Percentiles rank a stretch among this genome's conserved stretches.
Evolutionary conservation across 2,888 invertebrate genomes (phyloP).

Genomic region (Margaritifera margaritifera): DNA sequence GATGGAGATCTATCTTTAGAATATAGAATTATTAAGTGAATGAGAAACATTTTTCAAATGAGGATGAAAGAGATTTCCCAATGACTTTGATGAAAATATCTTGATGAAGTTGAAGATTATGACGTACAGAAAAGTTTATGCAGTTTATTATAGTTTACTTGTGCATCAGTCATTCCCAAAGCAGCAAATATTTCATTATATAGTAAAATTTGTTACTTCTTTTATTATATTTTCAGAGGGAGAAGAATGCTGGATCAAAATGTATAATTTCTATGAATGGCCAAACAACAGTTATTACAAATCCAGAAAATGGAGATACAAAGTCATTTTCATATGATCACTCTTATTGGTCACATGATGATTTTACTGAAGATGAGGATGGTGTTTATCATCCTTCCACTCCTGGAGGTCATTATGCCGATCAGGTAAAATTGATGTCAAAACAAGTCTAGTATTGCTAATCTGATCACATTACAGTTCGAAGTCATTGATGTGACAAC

Average conservation of each 20-base stretch:
- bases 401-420: slow-evolving; percentile 37
- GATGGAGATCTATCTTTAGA: no score
- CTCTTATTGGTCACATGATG: slow-evolving; percentile 60
- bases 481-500: no score
- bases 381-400: slow-evolving; percentile 38
- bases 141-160: no score
- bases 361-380: slow-evolving; percentile 40
- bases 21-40: no score
- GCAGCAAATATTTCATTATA: no score
- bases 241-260: slow-evolving; percentile 53
- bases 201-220: no score
- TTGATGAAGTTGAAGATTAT: no score
- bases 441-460: not conserved
- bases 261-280: slow-evolving; percentile 55
- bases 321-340: slow-evolving; percentile 57
- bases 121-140: no score
- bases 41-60: no score
- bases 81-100: no score
- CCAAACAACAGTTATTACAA: slow-evolving; percentile 48
- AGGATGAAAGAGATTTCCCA: no score
- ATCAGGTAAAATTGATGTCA: slow-evolving; percentile 39
- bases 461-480: not conserved
- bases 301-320: slow-evolving; percentile 50
- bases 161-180: no score
- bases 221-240: slow-evolving; percentile 43